Conservation (phyloP, 2,888 invertebrate genomes). For the Tyria jacobaeae region DNA sequence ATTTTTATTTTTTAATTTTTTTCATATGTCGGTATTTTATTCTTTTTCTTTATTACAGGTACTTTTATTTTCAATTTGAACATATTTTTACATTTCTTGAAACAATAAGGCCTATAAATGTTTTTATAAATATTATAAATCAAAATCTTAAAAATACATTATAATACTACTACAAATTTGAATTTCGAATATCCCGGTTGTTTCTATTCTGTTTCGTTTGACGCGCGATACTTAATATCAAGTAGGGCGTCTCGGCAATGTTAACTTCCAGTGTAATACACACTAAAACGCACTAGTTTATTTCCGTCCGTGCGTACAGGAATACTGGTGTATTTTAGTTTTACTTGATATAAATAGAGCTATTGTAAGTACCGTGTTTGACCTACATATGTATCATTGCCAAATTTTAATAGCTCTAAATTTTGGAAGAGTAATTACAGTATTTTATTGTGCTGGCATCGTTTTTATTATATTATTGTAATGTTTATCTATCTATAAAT, state of each 20-base stretch:
- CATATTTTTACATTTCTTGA: too few relatives aligned
- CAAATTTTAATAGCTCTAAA: constrained; percentile 63
- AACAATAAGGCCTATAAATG: too few relatives aligned
- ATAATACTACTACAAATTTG: too few relatives aligned
- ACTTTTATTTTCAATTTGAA: too few relatives aligned
- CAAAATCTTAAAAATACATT: too few relatives aligned
- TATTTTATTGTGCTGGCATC: constrained; percentile 49
- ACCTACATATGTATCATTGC: constrained; percentile 72
- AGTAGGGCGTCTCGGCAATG: constrained; percentile 37
- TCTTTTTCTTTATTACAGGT: too few relatives aligned
- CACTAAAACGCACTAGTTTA: constrained; percentile 64
- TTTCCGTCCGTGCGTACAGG: constrained; percentile 78
- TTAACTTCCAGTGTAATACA: constrained; percentile 49
- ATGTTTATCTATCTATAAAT: neutral
- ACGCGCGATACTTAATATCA: constrained; percentile 21
- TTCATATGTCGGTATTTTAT: too few relatives aligned
- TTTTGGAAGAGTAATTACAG: constrained; percentile 47
- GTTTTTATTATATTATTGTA: constrained; percentile 27
- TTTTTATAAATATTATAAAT: too few relatives aligned
- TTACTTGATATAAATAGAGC: constrained; percentile 80
- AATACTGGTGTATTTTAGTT: constrained; percentile 81
- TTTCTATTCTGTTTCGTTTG: constrained; percentile 16
- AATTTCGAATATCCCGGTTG: constrained; percentile 1
- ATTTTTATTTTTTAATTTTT: too few relatives aligned
- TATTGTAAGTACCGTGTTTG: constrained; percentile 74